These are phyloP conservation scores for Encarsia formosa DNA, from an alignment of 2,888 invertebrate genomes.

Conservation along the genomic window DNA sequence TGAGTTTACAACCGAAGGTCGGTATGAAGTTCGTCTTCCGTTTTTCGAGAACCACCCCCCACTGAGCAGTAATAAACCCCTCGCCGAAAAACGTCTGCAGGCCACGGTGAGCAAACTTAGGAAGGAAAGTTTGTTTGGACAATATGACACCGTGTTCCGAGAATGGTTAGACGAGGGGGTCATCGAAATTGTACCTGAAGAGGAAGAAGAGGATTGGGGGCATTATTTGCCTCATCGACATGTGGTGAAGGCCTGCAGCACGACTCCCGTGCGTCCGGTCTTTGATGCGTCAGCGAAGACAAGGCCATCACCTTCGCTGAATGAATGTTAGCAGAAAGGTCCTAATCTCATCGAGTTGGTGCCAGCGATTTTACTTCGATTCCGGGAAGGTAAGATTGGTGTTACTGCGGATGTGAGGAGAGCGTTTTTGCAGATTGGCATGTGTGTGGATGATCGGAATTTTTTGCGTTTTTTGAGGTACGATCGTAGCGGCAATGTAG, in stretches of 20 bases:
- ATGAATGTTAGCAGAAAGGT: constrained; percentile 26
- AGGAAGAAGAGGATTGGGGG: constrained; percentile 16
- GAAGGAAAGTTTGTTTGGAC: constrained; percentile 22
- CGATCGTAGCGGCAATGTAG: background rate
- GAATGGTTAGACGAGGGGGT: constrained; percentile 34
- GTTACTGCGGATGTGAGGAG: constrained; percentile 21
- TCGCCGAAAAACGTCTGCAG: constrained; percentile 33
- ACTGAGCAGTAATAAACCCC: constrained; percentile 31
- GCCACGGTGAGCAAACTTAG: constrained; percentile 29
- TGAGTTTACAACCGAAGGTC: no score
- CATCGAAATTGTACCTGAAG: constrained; percentile 30
- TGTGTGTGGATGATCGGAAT: constrained; percentile 14
- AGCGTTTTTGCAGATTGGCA: background rate
- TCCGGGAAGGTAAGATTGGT: constrained; percentile 17
- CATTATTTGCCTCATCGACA: constrained; percentile 29
- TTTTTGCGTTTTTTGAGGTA: constrained; percentile 5
- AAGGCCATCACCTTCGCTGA: constrained; percentile 28
- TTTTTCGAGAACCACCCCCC: constrained; percentile 38
- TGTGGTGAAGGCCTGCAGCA: constrained; percentile 25
- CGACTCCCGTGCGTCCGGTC: constrained; percentile 25
- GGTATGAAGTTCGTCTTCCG: constrained; percentile 40
- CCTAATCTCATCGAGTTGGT: constrained; percentile 27
- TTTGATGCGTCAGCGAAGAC: constrained; percentile 32
- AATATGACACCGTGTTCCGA: constrained; percentile 32
- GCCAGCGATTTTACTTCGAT: constrained; percentile 15